Evolutionary conservation across 2,888 invertebrate genomes (phyloP).

Genomic region (Diaphora mendica): DNA sequence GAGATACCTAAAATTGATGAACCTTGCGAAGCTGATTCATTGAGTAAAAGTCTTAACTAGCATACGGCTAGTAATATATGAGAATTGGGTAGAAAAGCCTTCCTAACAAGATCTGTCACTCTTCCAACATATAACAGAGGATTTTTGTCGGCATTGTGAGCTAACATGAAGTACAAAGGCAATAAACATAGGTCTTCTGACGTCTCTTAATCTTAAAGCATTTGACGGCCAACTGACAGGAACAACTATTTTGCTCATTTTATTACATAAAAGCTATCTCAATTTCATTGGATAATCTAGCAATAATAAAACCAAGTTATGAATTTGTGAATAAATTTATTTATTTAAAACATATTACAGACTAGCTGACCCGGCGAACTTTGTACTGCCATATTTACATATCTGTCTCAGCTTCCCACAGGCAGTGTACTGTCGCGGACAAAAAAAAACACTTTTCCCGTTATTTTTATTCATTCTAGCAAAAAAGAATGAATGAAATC

Average conservation of each 20-base stretch:
- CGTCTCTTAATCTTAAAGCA: conserved; percentile 5
- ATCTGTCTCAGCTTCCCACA: too few relatives aligned
- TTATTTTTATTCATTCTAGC: too few relatives aligned
- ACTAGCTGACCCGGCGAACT: too few relatives aligned
- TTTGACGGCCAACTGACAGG: neutral
- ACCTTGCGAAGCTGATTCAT: too few relatives aligned
- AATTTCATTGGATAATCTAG: neutral
- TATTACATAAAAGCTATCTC: neutral
- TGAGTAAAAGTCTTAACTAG: neutral
- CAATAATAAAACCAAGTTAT: too few relatives aligned
- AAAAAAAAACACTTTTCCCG: too few relatives aligned
- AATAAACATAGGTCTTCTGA: conserved; percentile 7
- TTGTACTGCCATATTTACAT: too few relatives aligned
- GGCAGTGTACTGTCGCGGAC: too few relatives aligned
- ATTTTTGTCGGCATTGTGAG: neutral
- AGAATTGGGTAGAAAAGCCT: neutral
- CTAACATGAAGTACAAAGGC: neutral
- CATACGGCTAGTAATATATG: neutral
- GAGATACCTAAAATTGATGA: too few relatives aligned
- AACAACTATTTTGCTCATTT: neutral
- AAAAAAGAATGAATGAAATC: too few relatives aligned
- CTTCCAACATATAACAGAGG: neutral
- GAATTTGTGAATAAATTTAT: too few relatives aligned
- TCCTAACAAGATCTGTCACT: neutral
- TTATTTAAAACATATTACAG: too few relatives aligned